Conservation (phyloP, 2,888 invertebrate species). For the Pandemis cinnamomeana region DNA sequence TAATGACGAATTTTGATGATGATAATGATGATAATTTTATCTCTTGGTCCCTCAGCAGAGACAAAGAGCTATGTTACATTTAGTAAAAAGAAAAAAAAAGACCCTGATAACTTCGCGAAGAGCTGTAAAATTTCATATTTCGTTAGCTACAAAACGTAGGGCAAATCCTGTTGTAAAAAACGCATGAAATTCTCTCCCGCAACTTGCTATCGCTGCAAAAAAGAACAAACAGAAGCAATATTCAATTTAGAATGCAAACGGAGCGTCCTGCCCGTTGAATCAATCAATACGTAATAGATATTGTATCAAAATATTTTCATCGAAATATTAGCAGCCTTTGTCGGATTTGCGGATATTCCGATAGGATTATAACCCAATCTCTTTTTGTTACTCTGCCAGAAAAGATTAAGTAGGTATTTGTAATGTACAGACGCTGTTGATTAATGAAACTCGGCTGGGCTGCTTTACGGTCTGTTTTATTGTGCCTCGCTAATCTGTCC, state of each 20-base stretch:
- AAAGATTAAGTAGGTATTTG: slow-evolving; percentile 53
- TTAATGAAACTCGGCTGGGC: slow-evolving; percentile 30
- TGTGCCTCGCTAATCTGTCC: slow-evolving; percentile 20
- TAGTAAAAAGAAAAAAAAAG: background rate
- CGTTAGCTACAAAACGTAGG: slow-evolving; percentile 15
- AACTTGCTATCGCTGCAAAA: slow-evolving; percentile 39
- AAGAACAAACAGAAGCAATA: slow-evolving; percentile 44
- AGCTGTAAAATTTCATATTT: slow-evolving; percentile 7
- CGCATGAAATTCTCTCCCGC: slow-evolving; percentile 20
- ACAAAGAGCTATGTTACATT: background rate
- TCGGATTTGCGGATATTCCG: slow-evolving; percentile 62
- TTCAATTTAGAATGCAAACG: slow-evolving; percentile 47
- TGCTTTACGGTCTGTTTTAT: slow-evolving; percentile 29
- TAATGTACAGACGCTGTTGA: slow-evolving; percentile 37
- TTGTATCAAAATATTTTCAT: slow-evolving; percentile 60
- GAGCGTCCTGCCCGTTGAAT: slow-evolving; percentile 49
- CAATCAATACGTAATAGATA: slow-evolving; percentile 59
- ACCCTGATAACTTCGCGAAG: background rate
- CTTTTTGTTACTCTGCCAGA: slow-evolving; percentile 68
- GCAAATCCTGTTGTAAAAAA: slow-evolving; percentile 14
- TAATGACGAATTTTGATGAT: too few species aligned
- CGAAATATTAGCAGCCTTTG: slow-evolving; percentile 51
- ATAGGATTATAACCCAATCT: slow-evolving; percentile 70
- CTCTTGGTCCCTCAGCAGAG: too few species aligned
- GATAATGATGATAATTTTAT: too few species aligned